A percentile compares a stretch with the other conserved stretches of the same genome.
phyloP scores from a whole-genome alignment of 2,888 invertebrate species.

The Cosmia pyralina region DNA sequence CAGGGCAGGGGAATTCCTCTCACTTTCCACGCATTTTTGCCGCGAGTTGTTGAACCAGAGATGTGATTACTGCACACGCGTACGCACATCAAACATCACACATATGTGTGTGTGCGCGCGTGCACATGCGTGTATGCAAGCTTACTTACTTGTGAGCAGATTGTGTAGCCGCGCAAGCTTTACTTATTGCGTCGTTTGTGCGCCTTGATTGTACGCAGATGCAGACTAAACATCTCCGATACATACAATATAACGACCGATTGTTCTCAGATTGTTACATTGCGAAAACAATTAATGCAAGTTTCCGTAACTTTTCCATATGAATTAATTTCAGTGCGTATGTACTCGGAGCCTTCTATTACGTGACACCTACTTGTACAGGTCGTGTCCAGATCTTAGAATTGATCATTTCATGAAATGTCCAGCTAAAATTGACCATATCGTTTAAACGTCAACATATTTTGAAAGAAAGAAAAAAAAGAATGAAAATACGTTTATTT shows the following conservation, averaged over 20 bases:
- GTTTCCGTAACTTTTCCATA: neutral
- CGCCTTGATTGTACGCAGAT: neutral
- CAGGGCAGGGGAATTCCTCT: slow-evolving; percentile 34
- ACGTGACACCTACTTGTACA: too few species aligned
- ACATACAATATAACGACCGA: neutral
- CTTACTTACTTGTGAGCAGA: neutral
- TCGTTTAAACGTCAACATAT: too few species aligned
- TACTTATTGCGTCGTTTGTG: neutral
- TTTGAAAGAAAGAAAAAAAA: too few species aligned
- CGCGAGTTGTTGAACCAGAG: slow-evolving; percentile 39
- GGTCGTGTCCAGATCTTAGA: too few species aligned
- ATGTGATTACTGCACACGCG: neutral
- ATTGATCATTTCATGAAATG: too few species aligned
- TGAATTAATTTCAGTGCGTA: neutral
- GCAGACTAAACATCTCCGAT: neutral
- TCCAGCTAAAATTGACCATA: too few species aligned
- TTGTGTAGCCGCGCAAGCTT: neutral
- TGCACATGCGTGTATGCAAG: too few species aligned
- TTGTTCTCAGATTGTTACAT: slow-evolving; percentile 3
- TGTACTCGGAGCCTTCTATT: too few species aligned
- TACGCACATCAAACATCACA: neutral
- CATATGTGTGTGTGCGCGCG: too few species aligned
- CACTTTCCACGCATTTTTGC: slow-evolving; percentile 70
- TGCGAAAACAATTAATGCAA: neutral
- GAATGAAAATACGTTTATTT: too few species aligned